Percentiles rank a stretch among this genome's conserved stretches.
Conservation (phyloP, 2,113 vertebrate species). For the Uria lomvia region DNA sequence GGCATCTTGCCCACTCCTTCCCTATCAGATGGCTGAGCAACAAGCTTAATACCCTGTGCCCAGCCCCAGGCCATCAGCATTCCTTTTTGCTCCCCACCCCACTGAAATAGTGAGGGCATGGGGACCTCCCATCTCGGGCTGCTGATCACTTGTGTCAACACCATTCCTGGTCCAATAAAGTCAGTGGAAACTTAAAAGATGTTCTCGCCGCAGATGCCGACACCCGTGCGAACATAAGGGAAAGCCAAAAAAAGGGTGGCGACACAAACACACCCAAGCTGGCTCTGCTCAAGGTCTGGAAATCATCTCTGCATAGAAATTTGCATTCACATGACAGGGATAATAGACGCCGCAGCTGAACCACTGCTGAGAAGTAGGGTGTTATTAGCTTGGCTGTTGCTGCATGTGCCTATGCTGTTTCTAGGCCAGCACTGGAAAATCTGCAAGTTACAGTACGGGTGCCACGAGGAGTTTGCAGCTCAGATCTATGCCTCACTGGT, state of each 20-base stretch:
- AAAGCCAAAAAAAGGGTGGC: background rate
- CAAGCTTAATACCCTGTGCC: background rate
- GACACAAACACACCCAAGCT: background rate
- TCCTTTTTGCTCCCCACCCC: background rate
- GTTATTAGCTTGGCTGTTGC: slow-evolving; percentile 48
- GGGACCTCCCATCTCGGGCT: background rate
- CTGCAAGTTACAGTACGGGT: slow-evolving; percentile 12
- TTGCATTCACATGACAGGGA: slow-evolving; percentile 44
- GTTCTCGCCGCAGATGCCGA: background rate
- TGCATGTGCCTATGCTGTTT: slow-evolving; percentile 27
- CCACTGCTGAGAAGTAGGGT: slow-evolving; percentile 37
- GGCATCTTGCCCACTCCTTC: background rate
- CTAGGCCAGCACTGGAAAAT: slow-evolving; percentile 39
- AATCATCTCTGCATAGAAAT: slow-evolving; percentile 36
- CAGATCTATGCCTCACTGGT: background rate
- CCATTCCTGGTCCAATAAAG: background rate
- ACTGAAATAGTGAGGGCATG: background rate
- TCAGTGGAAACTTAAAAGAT: background rate
- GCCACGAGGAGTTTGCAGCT: background rate
- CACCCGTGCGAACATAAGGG: background rate
- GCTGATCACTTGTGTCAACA: background rate
- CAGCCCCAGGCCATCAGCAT: background rate
- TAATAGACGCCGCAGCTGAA: slow-evolving; percentile 44
- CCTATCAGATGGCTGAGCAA: accelerated
- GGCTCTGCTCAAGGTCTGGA: slow-evolving; percentile 14